Conservation (phyloP, 2,113 vertebrate genomes). For the Podarcis cretensis region DNA sequence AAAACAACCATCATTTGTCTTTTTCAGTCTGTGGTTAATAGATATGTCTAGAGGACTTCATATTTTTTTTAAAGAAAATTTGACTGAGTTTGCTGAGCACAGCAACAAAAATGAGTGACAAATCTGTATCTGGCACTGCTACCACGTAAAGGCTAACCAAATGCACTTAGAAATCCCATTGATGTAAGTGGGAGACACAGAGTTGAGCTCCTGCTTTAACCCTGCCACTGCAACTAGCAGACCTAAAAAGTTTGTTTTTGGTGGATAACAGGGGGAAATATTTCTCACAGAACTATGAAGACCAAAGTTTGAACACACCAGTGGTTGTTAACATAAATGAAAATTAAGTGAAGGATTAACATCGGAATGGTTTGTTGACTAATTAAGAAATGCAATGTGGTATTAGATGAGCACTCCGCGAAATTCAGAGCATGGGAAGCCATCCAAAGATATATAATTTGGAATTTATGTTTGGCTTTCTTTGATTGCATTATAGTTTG, state of each 20-base stretch:
- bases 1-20: background rate
- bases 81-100: background rate
- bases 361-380: too few species aligned
- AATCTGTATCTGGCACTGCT: slow-evolving; percentile 44
- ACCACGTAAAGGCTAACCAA: slow-evolving; percentile 14
- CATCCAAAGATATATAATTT: too few species aligned
- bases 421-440: too few species aligned
- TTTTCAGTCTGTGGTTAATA: background rate
- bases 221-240: background rate
- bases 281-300: too few species aligned
- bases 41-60: slow-evolving; percentile 11
- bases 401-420: too few species aligned
- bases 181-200: background rate
- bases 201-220: background rate
- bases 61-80: slow-evolving; percentile 1
- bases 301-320: too few species aligned
- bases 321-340: too few species aligned
- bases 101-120: slow-evolving; percentile 45
- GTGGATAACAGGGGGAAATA: too few species aligned
- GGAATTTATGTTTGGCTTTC: too few species aligned
- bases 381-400: too few species aligned
- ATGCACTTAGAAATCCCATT: background rate
- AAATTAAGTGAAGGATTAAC: too few species aligned
- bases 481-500: too few species aligned
- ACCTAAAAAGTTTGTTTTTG: background rate